Evolutionary conservation across 2,888 invertebrate genomes (phyloP), one percentile per base, ranked within the genome.

Genomic region (Gymnoscelis rufifasciata): DNA sequence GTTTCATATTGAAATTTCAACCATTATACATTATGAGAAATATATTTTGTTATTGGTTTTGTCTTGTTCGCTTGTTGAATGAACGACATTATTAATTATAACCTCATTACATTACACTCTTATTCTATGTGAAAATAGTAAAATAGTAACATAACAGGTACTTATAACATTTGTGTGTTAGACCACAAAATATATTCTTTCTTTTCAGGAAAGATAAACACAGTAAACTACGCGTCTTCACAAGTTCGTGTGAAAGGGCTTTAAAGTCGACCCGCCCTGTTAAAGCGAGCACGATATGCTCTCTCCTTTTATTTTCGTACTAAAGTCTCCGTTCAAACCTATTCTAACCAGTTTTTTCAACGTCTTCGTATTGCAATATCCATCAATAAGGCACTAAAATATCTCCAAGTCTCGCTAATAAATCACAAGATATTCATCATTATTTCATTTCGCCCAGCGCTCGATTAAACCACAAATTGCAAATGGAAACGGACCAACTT

Each of bases 301-400:
- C 23, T 33, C 43, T 55, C 51, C 60, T 65, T 62, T 65, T 60
- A 55, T 60, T 62, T 62, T 53, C 55, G 56, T 60, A 56, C 47
- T 41, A 59, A 62, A 59, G 50, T 52, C 53, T 19, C 54, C 55
- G 52, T 56, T 62, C 59, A 63, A 66, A 68, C 57, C 60, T 59
- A 66, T 67, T 62, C 66, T 66, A 68, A 71, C 66, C 66, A 65
- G 69, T 77, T 78, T 74, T 74, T 47, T 70, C 62, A 53, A 57
- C 59, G 19, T 19, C 19, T 5, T 56, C 59, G 62, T 66, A 71
- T 72, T 70, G 68, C 70, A 67, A 65, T 71, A 60, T 66, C 71
- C 68, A 72, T 68, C 72, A 69, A 69, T 71, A 61, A 63, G 48
- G 62, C 59, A 68, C 69, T 72, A 70, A 77, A 74, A 72, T 74